These are phyloP conservation scores for Danio kyathit DNA, from an alignment of 2,797 vertebrate species.

Conservation along the genomic window DNA sequence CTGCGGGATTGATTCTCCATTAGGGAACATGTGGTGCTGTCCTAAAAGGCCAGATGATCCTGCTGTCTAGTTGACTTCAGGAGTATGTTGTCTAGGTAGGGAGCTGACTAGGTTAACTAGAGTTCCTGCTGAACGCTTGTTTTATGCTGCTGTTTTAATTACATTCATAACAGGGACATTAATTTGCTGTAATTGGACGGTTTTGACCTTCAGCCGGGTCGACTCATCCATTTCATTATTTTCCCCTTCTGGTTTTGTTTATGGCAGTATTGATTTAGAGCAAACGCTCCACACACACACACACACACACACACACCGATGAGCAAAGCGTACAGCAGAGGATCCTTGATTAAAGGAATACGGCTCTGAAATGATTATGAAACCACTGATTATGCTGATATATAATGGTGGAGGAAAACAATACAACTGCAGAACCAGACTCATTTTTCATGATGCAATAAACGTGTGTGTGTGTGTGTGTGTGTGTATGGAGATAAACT, in stretches of 20 bases:
- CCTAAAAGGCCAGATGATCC: not conserved
- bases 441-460: conserved; percentile 15
- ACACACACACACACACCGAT: conserved; percentile 3
- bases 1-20: not conserved
- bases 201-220: conserved; percentile 55
- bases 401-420: conserved; percentile 29
- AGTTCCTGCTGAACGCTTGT: conserved; percentile 11
- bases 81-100: conserved; percentile 4
- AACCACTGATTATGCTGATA: conserved; percentile 28
- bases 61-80: not conserved
- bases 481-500: not conserved
- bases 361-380: conserved; percentile 18
- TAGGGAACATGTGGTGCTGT: not conserved
- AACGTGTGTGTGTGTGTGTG: conserved; percentile 4
- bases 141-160: conserved; percentile 48
- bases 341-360: conserved; percentile 22
- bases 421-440: conserved; percentile 7
- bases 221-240: conserved; percentile 18
- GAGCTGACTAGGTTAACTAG: not conserved
- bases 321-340: conserved; percentile 11
- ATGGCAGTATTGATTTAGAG: conserved; percentile 47
- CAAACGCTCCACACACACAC: not conserved
- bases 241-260: conserved; percentile 42
- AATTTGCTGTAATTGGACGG: conserved; percentile 49
- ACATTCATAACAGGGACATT: conserved; percentile 54